Evolutionary conservation across 37 sponge, comb jelly and placozoan genomes (phyloP).

Genomic region (Cladorhizidae sp.): DNA sequence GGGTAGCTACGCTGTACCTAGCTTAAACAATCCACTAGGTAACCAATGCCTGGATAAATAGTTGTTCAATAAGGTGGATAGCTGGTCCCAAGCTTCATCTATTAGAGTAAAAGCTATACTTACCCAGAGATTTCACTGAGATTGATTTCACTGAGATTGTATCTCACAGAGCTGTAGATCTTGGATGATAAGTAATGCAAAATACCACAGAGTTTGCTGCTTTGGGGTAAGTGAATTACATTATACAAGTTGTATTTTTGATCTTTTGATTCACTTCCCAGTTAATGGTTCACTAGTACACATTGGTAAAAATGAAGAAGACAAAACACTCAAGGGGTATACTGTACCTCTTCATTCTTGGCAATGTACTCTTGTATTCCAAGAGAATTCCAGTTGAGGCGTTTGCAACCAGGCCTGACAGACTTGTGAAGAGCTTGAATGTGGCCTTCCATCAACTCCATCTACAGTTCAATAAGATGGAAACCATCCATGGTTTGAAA

Average conservation of each 20-base stretch:
- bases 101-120: no score
- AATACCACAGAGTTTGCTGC: no score
- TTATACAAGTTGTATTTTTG: no score
- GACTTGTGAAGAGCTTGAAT: conserved; percentile 80
- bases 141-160: no score
- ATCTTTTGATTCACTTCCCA: not conserved
- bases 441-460: conserved; percentile 87
- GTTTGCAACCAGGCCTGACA: conserved; percentile 89
- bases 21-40: no score
- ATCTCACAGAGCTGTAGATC: no score
- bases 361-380: conserved; percentile 96
- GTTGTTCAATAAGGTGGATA: no score
- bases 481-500: not conserved
- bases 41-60: no score
- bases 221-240: not conserved
- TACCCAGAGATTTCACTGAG: no score
- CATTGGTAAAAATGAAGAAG: not conserved
- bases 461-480: conserved; percentile 26
- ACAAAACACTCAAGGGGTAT: not conserved
- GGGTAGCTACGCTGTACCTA: no score
- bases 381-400: conserved; percentile 99
- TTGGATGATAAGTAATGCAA: no score
- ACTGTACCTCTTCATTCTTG: conserved; percentile 80
- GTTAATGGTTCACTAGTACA: not conserved
- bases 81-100: no score